phyloP scores from a whole-genome alignment of 2,888 invertebrate species.

The Dynastes grantii region DNA sequence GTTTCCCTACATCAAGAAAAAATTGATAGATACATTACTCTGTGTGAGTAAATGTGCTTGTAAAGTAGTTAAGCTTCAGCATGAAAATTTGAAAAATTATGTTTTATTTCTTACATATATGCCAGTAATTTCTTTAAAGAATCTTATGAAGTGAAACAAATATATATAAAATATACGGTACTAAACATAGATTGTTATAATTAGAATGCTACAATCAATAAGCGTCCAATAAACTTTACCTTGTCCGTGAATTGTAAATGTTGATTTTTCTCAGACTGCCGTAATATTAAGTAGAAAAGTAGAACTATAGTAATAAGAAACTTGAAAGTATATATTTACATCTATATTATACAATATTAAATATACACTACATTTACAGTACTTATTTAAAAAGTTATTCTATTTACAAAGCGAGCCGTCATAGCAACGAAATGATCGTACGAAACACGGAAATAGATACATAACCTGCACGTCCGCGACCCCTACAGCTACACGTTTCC shows the following conservation, averaged over 20 bases:
- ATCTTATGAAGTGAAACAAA: too few species aligned
- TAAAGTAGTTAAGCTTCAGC: too few species aligned
- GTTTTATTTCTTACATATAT: neutral
- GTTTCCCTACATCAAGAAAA: too few species aligned
- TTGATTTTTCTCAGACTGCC: neutral
- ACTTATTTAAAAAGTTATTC: constrained; percentile 16
- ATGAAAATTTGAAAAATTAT: too few species aligned
- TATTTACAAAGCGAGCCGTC: constrained; percentile 15
- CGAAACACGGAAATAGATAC: constrained; percentile 1
- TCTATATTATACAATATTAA: neutral
- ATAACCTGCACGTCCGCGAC: neutral
- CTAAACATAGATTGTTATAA: constrained; percentile 30
- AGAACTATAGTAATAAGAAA: constrained; percentile 14
- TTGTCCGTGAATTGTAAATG: constrained; percentile 35
- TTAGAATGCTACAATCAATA: constrained; percentile 29
- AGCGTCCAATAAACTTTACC: constrained; percentile 29
- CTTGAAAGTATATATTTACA: neutral
- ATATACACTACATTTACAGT: neutral
- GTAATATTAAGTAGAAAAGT: constrained; percentile 8
- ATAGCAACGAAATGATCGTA: neutral
- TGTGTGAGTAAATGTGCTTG: too few species aligned
- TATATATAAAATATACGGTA: neutral
- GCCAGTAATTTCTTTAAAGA: too few species aligned
- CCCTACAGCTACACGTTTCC: constrained; percentile 25
- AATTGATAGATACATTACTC: too few species aligned